Base-by-base conservation (phyloP, 2,888 invertebrate genomes). In the Tetrapedia diversipes region DNA sequence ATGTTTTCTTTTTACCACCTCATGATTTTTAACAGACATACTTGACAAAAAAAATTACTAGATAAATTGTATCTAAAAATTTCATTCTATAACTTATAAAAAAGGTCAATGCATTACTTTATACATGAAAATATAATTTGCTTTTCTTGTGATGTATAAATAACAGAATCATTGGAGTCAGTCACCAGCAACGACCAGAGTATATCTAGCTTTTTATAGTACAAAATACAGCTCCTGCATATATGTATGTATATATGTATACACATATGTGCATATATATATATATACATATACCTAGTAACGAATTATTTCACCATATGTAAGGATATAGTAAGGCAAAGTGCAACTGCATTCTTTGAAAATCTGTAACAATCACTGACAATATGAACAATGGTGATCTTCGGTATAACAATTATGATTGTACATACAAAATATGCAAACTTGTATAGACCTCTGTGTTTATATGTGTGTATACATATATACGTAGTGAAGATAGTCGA, bases 121-220 rank as follows among this genome's bases (percentile, higher is more conserved):
- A 82, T 73, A 83, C 83, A 77, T 85, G 81, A 85, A 81, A 83
- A 81, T 85, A 85, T 79, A 72, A 74, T 76, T 79, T 67, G 14
- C 24, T 71, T 60, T 49, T 60, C 53, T 70, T 81, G 83, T 67
- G 82, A 77, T 71, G 76, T 84, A 85, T 67, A 81, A 85, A 83
- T 71, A 76, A 81, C 61, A 78, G 49, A 80, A 80, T 70, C 56
- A 72, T 81, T 67, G 71, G 80, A 82, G 80, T 86, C 85, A 85
- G 78, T 86, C 83, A 86, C 88, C 88, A 88, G 88, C 88, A 88
- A 88, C 88, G 88, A 88, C 88, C 86, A 88, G 87, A 91, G 91
- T 91, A 91, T 82, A 89, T 84, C 89, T 90, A 90, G 86, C 88
- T 90, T 90, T 90, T 90, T 91, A 91, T 89, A 91, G 89, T 91